Base-by-base conservation (phyloP, 2,797 vertebrate species). In the Poecilia gillii region DNA sequence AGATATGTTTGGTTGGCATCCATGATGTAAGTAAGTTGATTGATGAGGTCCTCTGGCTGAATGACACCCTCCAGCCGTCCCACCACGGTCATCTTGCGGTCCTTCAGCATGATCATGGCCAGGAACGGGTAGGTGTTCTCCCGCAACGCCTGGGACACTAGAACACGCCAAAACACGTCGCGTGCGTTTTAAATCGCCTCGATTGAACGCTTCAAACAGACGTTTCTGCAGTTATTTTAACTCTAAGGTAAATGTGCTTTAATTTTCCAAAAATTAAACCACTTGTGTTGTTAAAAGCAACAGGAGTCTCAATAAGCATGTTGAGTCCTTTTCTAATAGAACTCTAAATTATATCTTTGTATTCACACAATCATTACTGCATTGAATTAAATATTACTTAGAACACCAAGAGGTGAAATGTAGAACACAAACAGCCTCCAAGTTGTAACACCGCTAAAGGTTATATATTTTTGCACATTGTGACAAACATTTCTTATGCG, bases 101-200 rank as follows among this genome's bases (percentile, higher is more conserved):
- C 98, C 93, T 99, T 99, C 86, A 99, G 94, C 98, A 99, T 97
- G 66, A 99, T 99, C 96, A 99, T 97, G 31, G 99, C 98, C 93
- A 99, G 95, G 93, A 99, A 99, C 0, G 99, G 99, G 89, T 99
- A 99, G 0, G 98, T 98, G 92, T 99, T 99, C 92, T 99, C 99
- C 68, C 98, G 96, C 93, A 99, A 90, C 36, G 98, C 99, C 94
- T 99, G 99, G 36, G 98, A 99, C 77, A 99, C 99, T 99, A 80
- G 87, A 28, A 72, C 71, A 85, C 51, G 90, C 7, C 45, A 23
- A 7, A 33, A 81, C 53, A 87, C 25, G 83, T 74, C 41, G 2
- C 64, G 36, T 28, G 20, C 0, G 4, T 12, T 70, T 75, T 14
- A 51, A 79, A 13, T 25, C 20, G 12, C 13, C 13, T 41, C 3